phyloP scores from a whole-genome alignment of 1,140 invertebrate genomes.

The Zaprionus tsacasi region DNA sequence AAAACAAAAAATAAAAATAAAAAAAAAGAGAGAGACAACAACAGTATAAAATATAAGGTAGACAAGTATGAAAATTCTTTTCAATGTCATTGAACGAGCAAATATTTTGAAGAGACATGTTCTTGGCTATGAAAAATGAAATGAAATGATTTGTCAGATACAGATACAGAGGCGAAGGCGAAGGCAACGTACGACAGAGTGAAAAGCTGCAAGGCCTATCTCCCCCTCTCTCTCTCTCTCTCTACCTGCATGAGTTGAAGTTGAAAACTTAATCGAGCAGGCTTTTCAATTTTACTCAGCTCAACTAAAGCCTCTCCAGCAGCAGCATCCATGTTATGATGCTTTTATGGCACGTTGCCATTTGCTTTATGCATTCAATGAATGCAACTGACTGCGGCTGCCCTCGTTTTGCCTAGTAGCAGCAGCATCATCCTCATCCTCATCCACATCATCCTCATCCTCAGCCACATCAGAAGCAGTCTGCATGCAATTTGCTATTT shows the following conservation, averaged over 20 bases:
- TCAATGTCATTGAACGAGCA: conserved; percentile 79
- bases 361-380: conserved; percentile 62
- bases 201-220: conserved; percentile 44
- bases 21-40: background rate
- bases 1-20: background rate
- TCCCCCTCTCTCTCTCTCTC: background rate
- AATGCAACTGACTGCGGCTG: conserved; percentile 15
- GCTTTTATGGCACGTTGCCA: conserved; percentile 66
- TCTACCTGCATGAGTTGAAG: conserved; percentile 45
- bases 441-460: conserved; percentile 4
- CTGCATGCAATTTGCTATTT: conserved; percentile 59
- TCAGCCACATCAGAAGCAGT: conserved; percentile 2
- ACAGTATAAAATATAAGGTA: too few relatives aligned
- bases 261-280: conserved; percentile 17
- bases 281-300: conserved; percentile 64
- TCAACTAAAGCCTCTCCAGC: conserved; percentile 48
- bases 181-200: conserved; percentile 48
- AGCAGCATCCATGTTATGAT: conserved; percentile 26
- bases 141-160: conserved; percentile 73
- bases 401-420: conserved; percentile 20
- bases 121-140: conserved; percentile 56
- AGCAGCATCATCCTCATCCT: conserved; percentile 4
- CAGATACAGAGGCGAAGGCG: conserved; percentile 10
- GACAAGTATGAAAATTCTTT: conserved; percentile 67
- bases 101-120: conserved; percentile 63